A percentile compares a stretch with the other conserved stretches of the same genome.
phyloP scores from a whole-genome alignment of 1,140 invertebrate species.

The Zaprionus camerounensis region DNA sequence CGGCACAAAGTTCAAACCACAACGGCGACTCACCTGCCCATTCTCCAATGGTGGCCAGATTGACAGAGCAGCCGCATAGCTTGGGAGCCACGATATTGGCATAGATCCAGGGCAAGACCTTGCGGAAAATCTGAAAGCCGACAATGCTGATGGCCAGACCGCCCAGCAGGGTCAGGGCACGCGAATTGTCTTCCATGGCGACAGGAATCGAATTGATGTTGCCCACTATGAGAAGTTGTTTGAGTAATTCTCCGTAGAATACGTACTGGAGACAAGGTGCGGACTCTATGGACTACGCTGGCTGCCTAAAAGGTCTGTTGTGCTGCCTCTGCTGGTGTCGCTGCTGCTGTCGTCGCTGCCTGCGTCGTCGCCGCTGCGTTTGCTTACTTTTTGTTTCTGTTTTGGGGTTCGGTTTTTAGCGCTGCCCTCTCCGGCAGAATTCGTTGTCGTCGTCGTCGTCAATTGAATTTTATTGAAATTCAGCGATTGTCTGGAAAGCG shows the following conservation, averaged over 20 bases:
- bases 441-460: neutral
- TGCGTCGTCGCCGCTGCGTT: neutral
- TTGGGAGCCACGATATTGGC: conserved; percentile 83
- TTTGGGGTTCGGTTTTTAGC: conserved; percentile 3
- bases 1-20: conserved; percentile 6
- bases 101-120: conserved; percentile 83
- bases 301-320: conserved; percentile 23
- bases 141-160: conserved; percentile 71
- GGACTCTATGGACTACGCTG: conserved; percentile 26
- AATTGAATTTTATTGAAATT: conserved; percentile 43
- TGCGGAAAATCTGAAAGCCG: conserved; percentile 69
- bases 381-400: conserved; percentile 1
- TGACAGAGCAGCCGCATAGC: conserved; percentile 80
- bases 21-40: conserved; percentile 84
- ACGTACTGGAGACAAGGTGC: neutral
- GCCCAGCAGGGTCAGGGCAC: conserved; percentile 54
- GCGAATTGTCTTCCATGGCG: conserved; percentile 57
- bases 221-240: neutral
- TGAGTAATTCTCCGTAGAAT: neutral
- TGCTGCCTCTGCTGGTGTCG: conserved; percentile 9
- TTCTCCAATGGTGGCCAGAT: conserved; percentile 84
- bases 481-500: conserved; percentile 8
- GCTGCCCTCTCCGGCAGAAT: conserved; percentile 22
- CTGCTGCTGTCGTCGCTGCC: conserved; percentile 14
- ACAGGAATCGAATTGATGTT: neutral